Base-by-base conservation (phyloP, 2,888 invertebrate species). In the Mongoloraphidia duomilia region DNA sequence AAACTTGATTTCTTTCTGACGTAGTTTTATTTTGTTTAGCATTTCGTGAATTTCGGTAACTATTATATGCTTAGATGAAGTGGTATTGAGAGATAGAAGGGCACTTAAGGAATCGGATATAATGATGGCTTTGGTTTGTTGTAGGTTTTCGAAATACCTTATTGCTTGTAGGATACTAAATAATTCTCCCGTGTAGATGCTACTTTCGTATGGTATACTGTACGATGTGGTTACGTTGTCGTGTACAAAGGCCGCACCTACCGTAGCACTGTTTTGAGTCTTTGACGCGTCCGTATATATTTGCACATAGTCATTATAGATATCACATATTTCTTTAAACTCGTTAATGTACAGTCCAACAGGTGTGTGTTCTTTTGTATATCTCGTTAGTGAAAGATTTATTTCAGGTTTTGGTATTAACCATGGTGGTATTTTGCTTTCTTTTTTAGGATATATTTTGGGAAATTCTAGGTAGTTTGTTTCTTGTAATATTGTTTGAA, bases 271-370 rank as follows among this genome's bases (percentile, higher is more conserved):
- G 5, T 40, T 17, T 26, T 46, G 17, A 1, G 11, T 14, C 34
- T 41, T 46, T 11, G 47, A 46, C n/a, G 33, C 47, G 12, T 46
- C 47, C 26, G 47, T 46, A 14, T 46, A 46, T 38, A 46, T 40
- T 26, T 17, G 34, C 12, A 14, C 11, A 36, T 10, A n/a, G 33
- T 46, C 33, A 9, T 13, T 10, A 13, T 26, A 17, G 2, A 17
- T 46, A 13, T 37, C 46, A 37, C 13, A 8, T 10, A 38, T 41
- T 12, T 34, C 11, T 11, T 34, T 33, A 9, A 43, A 43, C 17
- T 9, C 10, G n/a, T 43, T 17, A 6, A 26, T 26, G 26, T 26
- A 26, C 6, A 26, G 13, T 38, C 13, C 12, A 38, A 26, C 26
- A 26, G 26, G 26, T 26, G 26, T 26, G 26, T 26, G 26, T 6